These are phyloP conservation scores for Drosophila malerkotliana DNA, from an alignment of 1,140 invertebrate species.

Conservation along the genomic window DNA sequence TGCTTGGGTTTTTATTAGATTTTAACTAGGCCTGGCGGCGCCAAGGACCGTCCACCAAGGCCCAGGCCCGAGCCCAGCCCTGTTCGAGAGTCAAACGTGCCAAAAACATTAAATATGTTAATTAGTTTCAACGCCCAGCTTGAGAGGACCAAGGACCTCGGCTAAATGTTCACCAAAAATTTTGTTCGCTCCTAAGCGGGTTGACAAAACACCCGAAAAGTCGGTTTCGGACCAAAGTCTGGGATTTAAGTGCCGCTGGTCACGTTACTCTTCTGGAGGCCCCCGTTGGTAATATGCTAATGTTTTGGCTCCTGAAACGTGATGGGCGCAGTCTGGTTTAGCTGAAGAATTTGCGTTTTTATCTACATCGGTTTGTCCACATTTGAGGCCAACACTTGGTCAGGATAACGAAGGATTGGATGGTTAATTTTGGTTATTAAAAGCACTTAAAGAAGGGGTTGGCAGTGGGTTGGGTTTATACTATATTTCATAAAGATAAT, in stretches of 20 bases:
- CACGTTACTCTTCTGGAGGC: slow-evolving; percentile 49
- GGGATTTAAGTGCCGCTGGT: slow-evolving; percentile 68
- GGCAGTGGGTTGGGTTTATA: not conserved
- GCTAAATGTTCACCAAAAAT: slow-evolving; percentile 62
- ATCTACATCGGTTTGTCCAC: slow-evolving; percentile 64
- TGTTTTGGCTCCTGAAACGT: slow-evolving; percentile 17
- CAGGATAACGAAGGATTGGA: slow-evolving; percentile 6
- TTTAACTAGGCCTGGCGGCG: slow-evolving; percentile 78
- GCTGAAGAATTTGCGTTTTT: slow-evolving; percentile 31
- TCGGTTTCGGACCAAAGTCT: not conserved
- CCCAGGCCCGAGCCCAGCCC: slow-evolving; percentile 9
- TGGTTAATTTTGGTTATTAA: not conserved
- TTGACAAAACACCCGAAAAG: slow-evolving; percentile 37
- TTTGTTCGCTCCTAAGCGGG: slow-evolving; percentile 23
- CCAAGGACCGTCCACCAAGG: not conserved
- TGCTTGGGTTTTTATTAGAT: slow-evolving; percentile 83
- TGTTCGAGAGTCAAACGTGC: slow-evolving; percentile 65
- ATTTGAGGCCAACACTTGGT: slow-evolving; percentile 72
- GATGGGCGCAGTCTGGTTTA: slow-evolving; percentile 45
- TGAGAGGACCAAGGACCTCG: slow-evolving; percentile 22
- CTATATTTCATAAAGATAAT: no score
- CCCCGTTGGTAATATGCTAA: slow-evolving; percentile 55
- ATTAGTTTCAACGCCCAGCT: slow-evolving; percentile 77
- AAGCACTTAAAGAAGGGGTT: not conserved
- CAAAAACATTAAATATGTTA: slow-evolving; percentile 83